These are phyloP conservation scores for Onychostoma macrolepis DNA, from an alignment of 2,113 vertebrate species.

Conservation along the genomic window DNA sequence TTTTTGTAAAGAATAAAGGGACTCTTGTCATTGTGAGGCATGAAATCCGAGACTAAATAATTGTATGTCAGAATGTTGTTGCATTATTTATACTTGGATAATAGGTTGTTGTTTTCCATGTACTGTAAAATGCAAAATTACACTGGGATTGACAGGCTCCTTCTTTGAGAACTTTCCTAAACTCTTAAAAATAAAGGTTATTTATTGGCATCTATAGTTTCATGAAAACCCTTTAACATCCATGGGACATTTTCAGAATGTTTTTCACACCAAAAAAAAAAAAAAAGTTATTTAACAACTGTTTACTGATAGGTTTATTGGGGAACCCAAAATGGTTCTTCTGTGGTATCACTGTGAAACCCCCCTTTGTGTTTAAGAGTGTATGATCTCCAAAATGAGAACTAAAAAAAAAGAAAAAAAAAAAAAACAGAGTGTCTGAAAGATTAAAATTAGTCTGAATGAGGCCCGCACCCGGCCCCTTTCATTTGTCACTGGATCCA, in stretches of 20 bases:
- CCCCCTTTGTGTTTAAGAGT: neutral
- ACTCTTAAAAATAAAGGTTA: neutral
- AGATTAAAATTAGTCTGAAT: slow-evolving; percentile 64
- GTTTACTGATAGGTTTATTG: neutral
- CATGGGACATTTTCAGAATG: neutral
- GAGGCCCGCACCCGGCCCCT: slow-evolving; percentile 57
- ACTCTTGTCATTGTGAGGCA: slow-evolving; percentile 20
- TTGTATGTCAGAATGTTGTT: slow-evolving; percentile 21
- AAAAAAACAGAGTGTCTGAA: slow-evolving; percentile 38
- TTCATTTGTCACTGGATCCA: slow-evolving; percentile 57
- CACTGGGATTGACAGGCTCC: neutral
- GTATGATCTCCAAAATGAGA: neutral
- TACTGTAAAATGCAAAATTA: slow-evolving; percentile 8
- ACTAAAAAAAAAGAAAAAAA: slow-evolving; percentile 28
- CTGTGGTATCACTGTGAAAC: neutral
- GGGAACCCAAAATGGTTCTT: slow-evolving; percentile 14
- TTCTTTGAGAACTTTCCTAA: neutral
- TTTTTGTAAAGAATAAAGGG: slow-evolving; percentile 6
- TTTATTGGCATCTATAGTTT: neutral
- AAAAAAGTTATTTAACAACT: neutral
- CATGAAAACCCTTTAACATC: no score
- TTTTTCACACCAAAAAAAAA: no score
- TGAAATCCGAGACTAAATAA: slow-evolving; percentile 31
- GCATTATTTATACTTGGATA: neutral
- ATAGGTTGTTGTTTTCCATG: slow-evolving; percentile 35